phyloP scores from a whole-genome alignment of 1,140 invertebrate genomes.

The Polyergus mexicanus region DNA sequence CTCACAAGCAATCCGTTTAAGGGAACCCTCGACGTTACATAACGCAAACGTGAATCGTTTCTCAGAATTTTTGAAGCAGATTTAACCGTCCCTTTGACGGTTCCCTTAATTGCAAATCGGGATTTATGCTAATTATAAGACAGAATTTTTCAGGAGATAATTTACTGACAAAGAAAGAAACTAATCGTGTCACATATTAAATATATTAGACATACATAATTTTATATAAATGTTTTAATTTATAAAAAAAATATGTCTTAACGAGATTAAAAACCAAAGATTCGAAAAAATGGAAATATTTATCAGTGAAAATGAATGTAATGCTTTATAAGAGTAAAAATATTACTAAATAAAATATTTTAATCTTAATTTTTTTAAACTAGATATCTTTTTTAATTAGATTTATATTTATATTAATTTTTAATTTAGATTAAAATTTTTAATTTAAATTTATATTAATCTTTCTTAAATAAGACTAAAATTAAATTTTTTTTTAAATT shows the following conservation, averaged over 20 bases:
- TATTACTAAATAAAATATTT: conserved; percentile 1
- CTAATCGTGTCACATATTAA: too few species aligned
- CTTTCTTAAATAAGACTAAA: too few species aligned
- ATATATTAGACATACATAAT: not conserved
- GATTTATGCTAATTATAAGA: conserved; percentile 60
- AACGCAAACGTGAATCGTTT: conserved; percentile 48
- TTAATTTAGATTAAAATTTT: too few species aligned
- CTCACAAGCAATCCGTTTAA: conserved; percentile 47
- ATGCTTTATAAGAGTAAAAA: not conserved
- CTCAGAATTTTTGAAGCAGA: conserved; percentile 48
- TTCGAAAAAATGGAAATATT: not conserved
- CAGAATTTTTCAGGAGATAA: not conserved
- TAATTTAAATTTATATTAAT: too few species aligned
- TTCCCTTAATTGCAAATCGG: conserved; percentile 50
- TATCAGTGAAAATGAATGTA: not conserved
- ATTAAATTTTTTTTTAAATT: too few species aligned
- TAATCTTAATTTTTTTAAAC: not conserved
- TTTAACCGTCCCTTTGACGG: conserved; percentile 22
- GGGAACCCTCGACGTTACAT: conserved; percentile 29
- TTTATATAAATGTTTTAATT: not conserved
- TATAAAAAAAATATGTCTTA: not conserved
- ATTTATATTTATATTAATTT: too few species aligned
- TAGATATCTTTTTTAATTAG: too few species aligned
- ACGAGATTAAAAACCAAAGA: not conserved
- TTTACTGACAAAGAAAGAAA: not conserved